Base-by-base conservation (phyloP, 2,888 invertebrate species). In the Sussaba pulchella region DNA sequence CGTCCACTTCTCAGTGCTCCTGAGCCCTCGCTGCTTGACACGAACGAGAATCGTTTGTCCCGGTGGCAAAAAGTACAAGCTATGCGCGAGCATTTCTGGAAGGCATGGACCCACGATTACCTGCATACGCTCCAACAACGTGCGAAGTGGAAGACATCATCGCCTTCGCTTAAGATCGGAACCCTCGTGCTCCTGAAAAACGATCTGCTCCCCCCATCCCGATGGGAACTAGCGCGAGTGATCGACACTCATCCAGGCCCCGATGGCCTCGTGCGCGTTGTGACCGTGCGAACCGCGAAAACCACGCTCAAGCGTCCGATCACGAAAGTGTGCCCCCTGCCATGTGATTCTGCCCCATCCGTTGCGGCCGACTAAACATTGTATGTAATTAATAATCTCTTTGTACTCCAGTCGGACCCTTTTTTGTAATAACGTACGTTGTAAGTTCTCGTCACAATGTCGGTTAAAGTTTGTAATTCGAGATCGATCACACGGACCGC, bases 21-120 rank as follows among this genome's bases (percentile, higher is more conserved):
- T 1, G 84, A 84, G 31, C 83, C 83, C 0, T 76, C 83, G 10
- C 5, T 85, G 1, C 57, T 79, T 8, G 76, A 83, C 6, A 12
- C 78, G 0, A 83, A 77, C 5, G 63, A 72, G 10, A 83, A 81
- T 54, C 81, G 82, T 8, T 70, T 87, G 36, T 67, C 78, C 1
- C 81, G 84, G 2, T 87, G 85, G 84, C 84, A 86, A 57, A 57
- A 57, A 0, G 52, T 86, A 2, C 78, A 71, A 3, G 59, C 59
- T 0, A 73, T 82, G 45, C 41, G 26, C 6, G 86, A 87, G 50
- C 71, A 81, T 0, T 75, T 86, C 12, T 88, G 88, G 86, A 80
- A 81, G 17, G 17, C 76, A 0, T 87, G 87, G 85, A 43, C 75
- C 4, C 17, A 12, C 0, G 88, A 88, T 19, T 88, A 87, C 19